Conservation (phyloP, 2,797 vertebrate species). For the Netta rufina region DNA sequence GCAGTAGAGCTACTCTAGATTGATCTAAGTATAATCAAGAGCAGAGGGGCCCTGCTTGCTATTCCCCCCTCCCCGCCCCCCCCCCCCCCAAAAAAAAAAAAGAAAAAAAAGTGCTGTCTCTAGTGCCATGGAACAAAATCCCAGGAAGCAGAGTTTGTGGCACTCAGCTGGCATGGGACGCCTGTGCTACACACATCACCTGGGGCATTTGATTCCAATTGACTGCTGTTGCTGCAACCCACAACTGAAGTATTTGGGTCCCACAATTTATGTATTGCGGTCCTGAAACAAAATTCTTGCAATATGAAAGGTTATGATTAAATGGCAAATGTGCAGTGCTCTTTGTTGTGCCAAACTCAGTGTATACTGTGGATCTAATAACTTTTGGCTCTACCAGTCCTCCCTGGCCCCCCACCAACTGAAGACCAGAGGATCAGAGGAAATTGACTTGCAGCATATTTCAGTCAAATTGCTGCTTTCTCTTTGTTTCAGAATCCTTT, state of each 20-base stretch:
- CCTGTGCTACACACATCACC: constrained; percentile 33
- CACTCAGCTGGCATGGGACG: neutral
- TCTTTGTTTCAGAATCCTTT: neutral
- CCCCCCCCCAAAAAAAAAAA: neutral
- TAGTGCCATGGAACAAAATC: neutral
- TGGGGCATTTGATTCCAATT: neutral
- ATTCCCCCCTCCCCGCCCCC: neutral
- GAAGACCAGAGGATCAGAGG: neutral
- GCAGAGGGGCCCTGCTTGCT: constrained; percentile 5
- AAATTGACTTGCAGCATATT: neutral
- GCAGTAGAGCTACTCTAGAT: constrained; percentile 17
- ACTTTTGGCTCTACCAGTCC: neutral
- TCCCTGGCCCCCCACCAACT: neutral
- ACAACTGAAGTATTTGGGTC: constrained; percentile 12
- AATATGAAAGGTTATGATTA: neutral
- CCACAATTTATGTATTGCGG: neutral
- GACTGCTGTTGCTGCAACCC: neutral
- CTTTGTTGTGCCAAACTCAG: neutral
- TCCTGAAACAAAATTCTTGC: neutral
- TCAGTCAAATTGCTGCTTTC: neutral
- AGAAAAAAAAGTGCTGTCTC: neutral
- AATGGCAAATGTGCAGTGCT: neutral
- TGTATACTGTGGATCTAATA: neutral
- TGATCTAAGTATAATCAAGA: neutral
- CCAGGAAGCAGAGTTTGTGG: constrained; percentile 27